phyloP scores from a whole-genome alignment of 2,113 vertebrate species.

The Sitta europaea region DNA sequence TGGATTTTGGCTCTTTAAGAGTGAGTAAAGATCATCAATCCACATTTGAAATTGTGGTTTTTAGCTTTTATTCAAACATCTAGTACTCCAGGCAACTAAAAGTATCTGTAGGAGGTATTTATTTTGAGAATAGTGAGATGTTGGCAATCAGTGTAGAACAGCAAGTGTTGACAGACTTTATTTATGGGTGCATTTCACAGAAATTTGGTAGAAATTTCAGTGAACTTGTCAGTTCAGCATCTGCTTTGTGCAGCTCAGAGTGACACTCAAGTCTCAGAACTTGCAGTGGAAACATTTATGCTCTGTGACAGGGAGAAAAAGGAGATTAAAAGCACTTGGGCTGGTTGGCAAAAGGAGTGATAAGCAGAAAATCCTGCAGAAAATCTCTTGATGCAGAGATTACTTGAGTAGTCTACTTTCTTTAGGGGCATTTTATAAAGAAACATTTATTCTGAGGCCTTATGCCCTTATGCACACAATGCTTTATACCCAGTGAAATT shows the following conservation, averaged over 20 bases:
- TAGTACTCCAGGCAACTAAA: background rate
- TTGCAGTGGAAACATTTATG: background rate
- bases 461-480: background rate
- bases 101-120: conserved; percentile 27
- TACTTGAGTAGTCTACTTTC: background rate
- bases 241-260: background rate
- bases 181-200: conserved; percentile 20
- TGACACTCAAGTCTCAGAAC: background rate
- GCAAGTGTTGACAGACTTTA: conserved; percentile 43
- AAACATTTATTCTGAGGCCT: background rate
- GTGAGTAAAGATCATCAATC: background rate
- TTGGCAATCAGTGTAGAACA: conserved; percentile 10
- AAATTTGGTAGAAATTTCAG: conserved; percentile 21
- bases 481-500: background rate
- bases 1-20: background rate
- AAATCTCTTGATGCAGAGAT: background rate
- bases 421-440: background rate
- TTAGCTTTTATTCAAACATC: background rate
- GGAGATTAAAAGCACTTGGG: background rate
- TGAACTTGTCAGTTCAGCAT: conserved; percentile 33
- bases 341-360: background rate
- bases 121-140: conserved; percentile 24
- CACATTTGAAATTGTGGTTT: background rate
- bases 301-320: background rate
- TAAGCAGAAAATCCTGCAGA: background rate